Evolutionary conservation across 2,888 invertebrate species (phyloP).

Genomic region (Euspilapteryx auroguttella): DNA sequence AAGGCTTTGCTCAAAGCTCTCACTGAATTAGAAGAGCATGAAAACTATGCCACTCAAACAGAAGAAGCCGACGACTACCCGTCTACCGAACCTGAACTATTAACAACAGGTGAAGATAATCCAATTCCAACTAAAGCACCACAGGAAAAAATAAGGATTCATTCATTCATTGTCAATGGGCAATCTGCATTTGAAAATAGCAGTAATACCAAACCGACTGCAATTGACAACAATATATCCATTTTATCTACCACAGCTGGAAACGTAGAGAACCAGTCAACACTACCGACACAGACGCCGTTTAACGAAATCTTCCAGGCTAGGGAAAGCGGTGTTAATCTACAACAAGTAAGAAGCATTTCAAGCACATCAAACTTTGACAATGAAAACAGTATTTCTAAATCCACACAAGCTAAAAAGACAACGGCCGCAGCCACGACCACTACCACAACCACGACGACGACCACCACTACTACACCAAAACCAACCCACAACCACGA

Average conservation of each 20-base stretch:
- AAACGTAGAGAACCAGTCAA: constrained; percentile 46
- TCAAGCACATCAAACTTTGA: constrained; percentile 20
- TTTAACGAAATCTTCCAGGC: constrained; percentile 43
- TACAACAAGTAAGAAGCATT: constrained; percentile 42
- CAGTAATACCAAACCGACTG: constrained; percentile 24
- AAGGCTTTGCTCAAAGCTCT: constrained; percentile 76
- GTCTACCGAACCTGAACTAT: constrained; percentile 21
- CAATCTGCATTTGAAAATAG: constrained; percentile 36
- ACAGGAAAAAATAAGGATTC: constrained; percentile 44
- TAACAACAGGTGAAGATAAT: constrained; percentile 31
- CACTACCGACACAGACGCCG: constrained; percentile 35
- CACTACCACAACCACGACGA: constrained; percentile 37
- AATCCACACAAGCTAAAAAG: constrained; percentile 7
- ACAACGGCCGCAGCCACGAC: constrained; percentile 25
- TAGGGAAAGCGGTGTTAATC: constrained; percentile 26
- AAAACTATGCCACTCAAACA: constrained; percentile 37
- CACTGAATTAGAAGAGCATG: constrained; percentile 71
- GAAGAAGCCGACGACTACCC: constrained; percentile 22
- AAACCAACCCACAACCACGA: constrained; percentile 70
- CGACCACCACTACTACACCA: constrained; percentile 64
- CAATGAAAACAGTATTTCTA: constrained; percentile 15
- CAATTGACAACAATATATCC: constrained; percentile 38
- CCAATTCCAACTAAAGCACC: constrained; percentile 18
- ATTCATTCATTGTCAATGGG: constrained; percentile 58
- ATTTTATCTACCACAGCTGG: constrained; percentile 43